Conservation (phyloP, 2,888 invertebrate genomes). For the Chironomus riparius region DNA sequence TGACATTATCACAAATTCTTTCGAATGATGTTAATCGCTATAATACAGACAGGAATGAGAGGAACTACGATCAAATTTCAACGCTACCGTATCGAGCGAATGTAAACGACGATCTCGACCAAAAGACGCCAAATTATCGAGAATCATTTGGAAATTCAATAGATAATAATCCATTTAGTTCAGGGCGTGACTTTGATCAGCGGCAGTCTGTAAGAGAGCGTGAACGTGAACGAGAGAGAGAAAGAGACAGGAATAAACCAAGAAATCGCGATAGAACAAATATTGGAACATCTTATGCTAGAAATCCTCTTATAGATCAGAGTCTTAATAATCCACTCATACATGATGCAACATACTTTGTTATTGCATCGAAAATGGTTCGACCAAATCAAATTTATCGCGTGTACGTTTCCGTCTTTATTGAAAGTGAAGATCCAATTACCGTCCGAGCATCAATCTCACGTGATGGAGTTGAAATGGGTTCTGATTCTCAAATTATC, state of each 20-base stretch:
- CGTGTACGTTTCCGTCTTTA: conserved; percentile 67
- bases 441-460: conserved; percentile 82
- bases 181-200: conserved; percentile 2
- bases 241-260: neutral
- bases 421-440: conserved; percentile 69
- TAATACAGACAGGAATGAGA: conserved; percentile 11
- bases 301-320: conserved; percentile 1
- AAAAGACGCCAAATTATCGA: neutral
- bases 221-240: neutral
- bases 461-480: conserved; percentile 80
- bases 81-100: conserved; percentile 1
- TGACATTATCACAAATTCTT: neutral
- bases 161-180: conserved; percentile 18
- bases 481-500: conserved; percentile 70
- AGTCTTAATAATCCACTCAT: conserved; percentile 20
- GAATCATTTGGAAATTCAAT: conserved; percentile 15
- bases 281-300: neutral
- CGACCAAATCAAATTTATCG: conserved; percentile 86
- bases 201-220: neutral
- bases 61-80: neutral
- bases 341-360: conserved; percentile 62
- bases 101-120: conserved; percentile 16
- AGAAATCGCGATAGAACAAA: conserved; percentile 14
- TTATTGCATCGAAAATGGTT: conserved; percentile 84
- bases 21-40: conserved; percentile 1